These are phyloP conservation scores for Plectropomus leopardus DNA, from an alignment of 2,113 vertebrate genomes.

Conservation along the genomic window DNA sequence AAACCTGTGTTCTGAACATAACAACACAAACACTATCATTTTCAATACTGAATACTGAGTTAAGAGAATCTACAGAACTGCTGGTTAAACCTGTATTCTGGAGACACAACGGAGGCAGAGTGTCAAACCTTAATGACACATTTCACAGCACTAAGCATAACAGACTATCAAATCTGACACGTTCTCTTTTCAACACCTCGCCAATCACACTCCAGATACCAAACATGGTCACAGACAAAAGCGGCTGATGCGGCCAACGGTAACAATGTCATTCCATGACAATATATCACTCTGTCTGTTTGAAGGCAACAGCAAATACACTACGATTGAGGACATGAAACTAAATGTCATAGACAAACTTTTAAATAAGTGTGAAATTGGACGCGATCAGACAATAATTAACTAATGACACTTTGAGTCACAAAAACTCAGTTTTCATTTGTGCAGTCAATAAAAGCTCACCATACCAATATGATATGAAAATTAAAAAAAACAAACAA, in stretches of 20 bases:
- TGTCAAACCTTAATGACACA: constrained; percentile 30
- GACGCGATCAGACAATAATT: constrained; percentile 4
- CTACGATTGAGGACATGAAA: neutral
- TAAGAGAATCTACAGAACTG: neutral
- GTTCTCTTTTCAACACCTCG: constrained; percentile 54
- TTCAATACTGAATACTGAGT: neutral
- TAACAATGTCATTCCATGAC: constrained; percentile 45
- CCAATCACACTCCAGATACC: constrained; percentile 74
- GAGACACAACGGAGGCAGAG: constrained; percentile 8
- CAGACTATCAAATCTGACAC: constrained; percentile 58
- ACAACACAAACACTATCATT: neutral
- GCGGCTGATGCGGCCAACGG: constrained; percentile 35
- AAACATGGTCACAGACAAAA: constrained; percentile 76
- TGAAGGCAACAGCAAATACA: neutral
- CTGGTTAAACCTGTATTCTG: neutral
- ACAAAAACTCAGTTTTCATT: neutral
- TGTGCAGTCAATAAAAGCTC: neutral
- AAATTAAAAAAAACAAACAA: too few relatives aligned
- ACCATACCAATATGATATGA: too few relatives aligned
- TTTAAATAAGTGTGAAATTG: neutral
- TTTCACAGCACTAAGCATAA: constrained; percentile 44
- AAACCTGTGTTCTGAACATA: neutral
- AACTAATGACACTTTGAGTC: neutral
- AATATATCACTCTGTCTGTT: constrained; percentile 23
- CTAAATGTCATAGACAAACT: neutral